phyloP scores from a whole-genome alignment of 1,140 invertebrate species.

The Hyposmocoma kahamanoa region DNA sequence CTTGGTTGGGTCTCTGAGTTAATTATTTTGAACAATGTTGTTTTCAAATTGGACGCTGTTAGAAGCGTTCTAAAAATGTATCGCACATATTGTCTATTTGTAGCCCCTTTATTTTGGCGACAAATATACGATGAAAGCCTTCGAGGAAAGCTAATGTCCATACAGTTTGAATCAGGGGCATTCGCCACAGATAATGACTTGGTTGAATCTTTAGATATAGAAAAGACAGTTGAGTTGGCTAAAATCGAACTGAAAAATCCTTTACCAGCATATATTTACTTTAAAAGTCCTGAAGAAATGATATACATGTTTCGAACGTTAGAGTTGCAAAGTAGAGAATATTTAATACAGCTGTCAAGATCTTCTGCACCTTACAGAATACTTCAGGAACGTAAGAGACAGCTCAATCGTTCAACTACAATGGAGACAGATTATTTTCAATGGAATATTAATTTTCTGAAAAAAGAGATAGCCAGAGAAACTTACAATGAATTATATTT shows the following conservation, averaged over 20 bases:
- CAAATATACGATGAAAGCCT: conserved; percentile 62
- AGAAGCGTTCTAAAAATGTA: conserved; percentile 78
- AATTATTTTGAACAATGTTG: conserved; percentile 71
- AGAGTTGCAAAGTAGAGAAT: conserved; percentile 79
- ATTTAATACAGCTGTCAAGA: conserved; percentile 76
- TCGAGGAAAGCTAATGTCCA: conserved; percentile 34
- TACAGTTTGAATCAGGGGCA: conserved; percentile 41
- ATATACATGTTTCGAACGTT: conserved; percentile 76
- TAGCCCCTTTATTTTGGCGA: conserved; percentile 77
- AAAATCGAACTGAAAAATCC: conserved; percentile 58
- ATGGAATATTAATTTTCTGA: conserved; percentile 57
- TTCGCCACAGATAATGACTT: conserved; percentile 56
- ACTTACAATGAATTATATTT: conserved; percentile 47
- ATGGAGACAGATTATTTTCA: conserved; percentile 60
- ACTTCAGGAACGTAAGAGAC: conserved; percentile 67
- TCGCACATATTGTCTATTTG: conserved; percentile 77
- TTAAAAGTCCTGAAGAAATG: conserved; percentile 74
- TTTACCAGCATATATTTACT: conserved; percentile 71
- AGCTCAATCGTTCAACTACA: conserved; percentile 45
- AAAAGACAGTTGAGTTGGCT: conserved; percentile 55
- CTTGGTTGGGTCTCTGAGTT: conserved; percentile 63
- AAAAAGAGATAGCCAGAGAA: conserved; percentile 52
- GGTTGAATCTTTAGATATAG: conserved; percentile 54
- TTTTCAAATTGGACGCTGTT: conserved; percentile 78
- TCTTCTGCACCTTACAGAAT: conserved; percentile 74